These are phyloP conservation scores for Montifringilla adamsi DNA, from an alignment of 2,113 vertebrate genomes.

Conservation along the genomic window DNA sequence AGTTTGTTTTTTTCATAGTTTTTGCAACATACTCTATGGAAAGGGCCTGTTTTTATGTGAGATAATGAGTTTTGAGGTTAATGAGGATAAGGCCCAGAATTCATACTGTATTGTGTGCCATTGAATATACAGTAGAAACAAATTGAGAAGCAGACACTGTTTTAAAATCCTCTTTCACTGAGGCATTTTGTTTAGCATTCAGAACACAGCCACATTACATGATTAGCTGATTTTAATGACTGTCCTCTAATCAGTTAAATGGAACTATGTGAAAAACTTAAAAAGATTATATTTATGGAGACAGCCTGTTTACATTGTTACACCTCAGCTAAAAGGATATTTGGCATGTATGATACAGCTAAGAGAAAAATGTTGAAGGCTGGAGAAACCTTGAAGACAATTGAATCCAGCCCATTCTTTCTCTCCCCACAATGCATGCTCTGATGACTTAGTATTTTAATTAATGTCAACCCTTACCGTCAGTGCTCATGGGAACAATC, in stretches of 20 bases:
- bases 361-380: constrained; percentile 22
- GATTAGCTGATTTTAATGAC: constrained; percentile 64
- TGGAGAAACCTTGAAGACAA: constrained; percentile 30
- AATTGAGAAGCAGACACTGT: constrained; percentile 24
- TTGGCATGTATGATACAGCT: not conserved
- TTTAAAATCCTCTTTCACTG: constrained; percentile 53
- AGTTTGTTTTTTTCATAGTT: not conserved
- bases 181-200: constrained; percentile 59
- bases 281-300: constrained; percentile 4
- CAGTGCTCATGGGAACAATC: constrained; percentile 65
- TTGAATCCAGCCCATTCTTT: constrained; percentile 35
- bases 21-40: not conserved
- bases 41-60: not conserved
- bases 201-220: constrained; percentile 27
- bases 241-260: constrained; percentile 40
- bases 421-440: constrained; percentile 42
- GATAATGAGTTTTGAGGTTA: constrained; percentile 35
- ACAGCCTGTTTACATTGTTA: constrained; percentile 28
- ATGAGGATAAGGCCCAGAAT: constrained; percentile 14
- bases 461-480: constrained; percentile 58
- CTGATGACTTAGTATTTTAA: constrained; percentile 72
- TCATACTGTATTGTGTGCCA: not conserved
- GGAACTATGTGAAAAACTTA: constrained; percentile 10
- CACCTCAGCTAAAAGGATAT: constrained; percentile 8
- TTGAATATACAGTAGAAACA: constrained; percentile 32